phyloP scores from a whole-genome alignment of 2,888 invertebrate species.

The Rugalucina vietnamica region DNA sequence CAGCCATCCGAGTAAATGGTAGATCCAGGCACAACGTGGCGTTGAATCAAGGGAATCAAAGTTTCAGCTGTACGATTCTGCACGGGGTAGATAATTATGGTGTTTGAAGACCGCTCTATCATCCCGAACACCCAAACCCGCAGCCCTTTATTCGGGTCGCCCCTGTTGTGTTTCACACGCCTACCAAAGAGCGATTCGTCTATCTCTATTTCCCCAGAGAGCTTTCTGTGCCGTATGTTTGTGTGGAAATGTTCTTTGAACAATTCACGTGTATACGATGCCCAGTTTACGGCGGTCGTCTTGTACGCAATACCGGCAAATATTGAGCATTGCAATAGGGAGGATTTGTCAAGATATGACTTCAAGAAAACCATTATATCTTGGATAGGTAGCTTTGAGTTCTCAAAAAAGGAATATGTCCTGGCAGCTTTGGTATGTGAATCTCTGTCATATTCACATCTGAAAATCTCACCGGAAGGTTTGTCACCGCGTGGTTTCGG shows the following conservation, averaged over 20 bases:
- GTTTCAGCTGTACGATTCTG: not conserved
- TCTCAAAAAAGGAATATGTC: not conserved
- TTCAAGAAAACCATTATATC: not conserved
- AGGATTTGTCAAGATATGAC: not conserved
- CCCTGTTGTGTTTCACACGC: conserved; percentile 33
- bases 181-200: conserved; percentile 14
- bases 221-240: not conserved
- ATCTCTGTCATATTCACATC: not conserved
- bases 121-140: conserved; percentile 49
- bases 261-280: not conserved
- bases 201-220: not conserved
- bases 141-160: conserved; percentile 25
- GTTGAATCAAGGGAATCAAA: conserved; percentile 13
- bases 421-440: not conserved
- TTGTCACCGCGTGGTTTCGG: not conserved
- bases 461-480: not conserved
- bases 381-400: not conserved
- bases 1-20: conserved; percentile 33
- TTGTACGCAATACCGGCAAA: not conserved
- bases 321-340: not conserved
- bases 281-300: not conserved
- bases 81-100: conserved; percentile 26
- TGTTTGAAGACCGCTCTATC: conserved; percentile 38
- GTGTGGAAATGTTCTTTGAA: not conserved
- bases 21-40: conserved; percentile 18